Conservation (phyloP, 2,113 vertebrate species). For the Bostrychus sinensis region DNA sequence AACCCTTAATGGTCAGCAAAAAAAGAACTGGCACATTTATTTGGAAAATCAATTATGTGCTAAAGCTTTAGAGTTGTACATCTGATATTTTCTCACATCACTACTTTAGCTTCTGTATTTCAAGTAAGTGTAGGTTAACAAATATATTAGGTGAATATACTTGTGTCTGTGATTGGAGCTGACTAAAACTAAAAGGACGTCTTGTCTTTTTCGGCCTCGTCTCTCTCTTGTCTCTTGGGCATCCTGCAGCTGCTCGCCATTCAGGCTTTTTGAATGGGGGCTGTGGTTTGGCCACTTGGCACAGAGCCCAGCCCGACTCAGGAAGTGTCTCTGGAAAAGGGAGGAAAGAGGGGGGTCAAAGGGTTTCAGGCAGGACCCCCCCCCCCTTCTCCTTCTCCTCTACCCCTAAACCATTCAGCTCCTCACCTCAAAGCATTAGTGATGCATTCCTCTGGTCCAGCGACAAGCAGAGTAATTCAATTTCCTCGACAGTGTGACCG, state of each 20-base stretch:
- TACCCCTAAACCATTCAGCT: conserved; percentile 62
- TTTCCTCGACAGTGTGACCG: conserved; percentile 69
- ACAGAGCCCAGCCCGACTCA: conserved; percentile 56
- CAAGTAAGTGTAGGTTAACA: not conserved
- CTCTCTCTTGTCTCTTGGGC: conserved; percentile 36
- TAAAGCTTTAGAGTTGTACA: no score
- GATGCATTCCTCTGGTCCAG: conserved; percentile 73
- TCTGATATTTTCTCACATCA: not conserved
- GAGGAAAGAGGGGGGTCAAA: conserved; percentile 12
- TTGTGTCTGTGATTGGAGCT: not conserved
- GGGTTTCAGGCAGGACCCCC: conserved; percentile 18
- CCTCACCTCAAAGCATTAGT: conserved; percentile 73
- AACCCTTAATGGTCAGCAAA: no score
- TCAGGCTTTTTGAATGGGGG: conserved; percentile 29
- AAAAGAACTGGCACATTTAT: no score
- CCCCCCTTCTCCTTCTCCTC: not conserved
- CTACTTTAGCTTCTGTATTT: not conserved
- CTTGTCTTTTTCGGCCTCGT: conserved; percentile 8
- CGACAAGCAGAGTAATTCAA: conserved; percentile 73
- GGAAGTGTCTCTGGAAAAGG: conserved; percentile 54
- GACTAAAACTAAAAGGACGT: conserved; percentile 22
- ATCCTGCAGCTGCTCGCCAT: conserved; percentile 63
- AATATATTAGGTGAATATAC: not conserved
- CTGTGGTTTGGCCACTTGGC: conserved; percentile 54
- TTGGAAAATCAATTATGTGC: no score